Percentiles rank a stretch among this genome's conserved stretches.
phyloP scores from a whole-genome alignment of 2,888 invertebrate genomes.

The Parnassius smintheus region DNA sequence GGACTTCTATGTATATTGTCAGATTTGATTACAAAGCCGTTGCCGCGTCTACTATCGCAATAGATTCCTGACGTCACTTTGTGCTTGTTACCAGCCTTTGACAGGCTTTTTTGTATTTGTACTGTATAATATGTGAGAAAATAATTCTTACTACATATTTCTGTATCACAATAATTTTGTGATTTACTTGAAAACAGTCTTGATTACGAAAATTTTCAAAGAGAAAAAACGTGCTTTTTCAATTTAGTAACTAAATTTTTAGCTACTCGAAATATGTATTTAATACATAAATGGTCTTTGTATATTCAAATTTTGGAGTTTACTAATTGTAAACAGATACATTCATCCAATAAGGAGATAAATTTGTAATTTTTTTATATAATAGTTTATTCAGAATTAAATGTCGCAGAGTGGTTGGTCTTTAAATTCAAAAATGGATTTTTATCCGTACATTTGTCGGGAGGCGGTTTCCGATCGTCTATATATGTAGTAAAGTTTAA shows the following conservation, averaged over 20 bases:
- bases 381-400: neutral
- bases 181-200: neutral
- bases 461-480: slow-evolving; percentile 8
- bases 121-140: too few species aligned
- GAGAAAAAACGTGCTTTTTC: neutral
- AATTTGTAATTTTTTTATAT: neutral
- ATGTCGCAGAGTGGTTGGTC: slow-evolving; percentile 6
- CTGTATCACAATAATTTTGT: too few species aligned
- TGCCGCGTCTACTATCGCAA: too few species aligned
- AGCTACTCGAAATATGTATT: neutral
- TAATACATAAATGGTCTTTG: neutral
- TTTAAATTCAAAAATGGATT: slow-evolving; percentile 1
- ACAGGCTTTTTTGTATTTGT: too few species aligned
- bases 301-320: too few species aligned
- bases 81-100: too few species aligned
- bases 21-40: too few species aligned
- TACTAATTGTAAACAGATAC: too few species aligned
- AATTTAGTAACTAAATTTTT: neutral
- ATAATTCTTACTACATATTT: too few species aligned
- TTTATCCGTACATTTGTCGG: slow-evolving; percentile 4
- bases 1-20: too few species aligned
- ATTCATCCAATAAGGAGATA: too few species aligned
- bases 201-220: neutral
- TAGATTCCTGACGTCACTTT: too few species aligned
- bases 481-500: slow-evolving; percentile 13